phyloP scores from a whole-genome alignment of 2,888 invertebrate genomes.

The Athrips mouffetella region DNA sequence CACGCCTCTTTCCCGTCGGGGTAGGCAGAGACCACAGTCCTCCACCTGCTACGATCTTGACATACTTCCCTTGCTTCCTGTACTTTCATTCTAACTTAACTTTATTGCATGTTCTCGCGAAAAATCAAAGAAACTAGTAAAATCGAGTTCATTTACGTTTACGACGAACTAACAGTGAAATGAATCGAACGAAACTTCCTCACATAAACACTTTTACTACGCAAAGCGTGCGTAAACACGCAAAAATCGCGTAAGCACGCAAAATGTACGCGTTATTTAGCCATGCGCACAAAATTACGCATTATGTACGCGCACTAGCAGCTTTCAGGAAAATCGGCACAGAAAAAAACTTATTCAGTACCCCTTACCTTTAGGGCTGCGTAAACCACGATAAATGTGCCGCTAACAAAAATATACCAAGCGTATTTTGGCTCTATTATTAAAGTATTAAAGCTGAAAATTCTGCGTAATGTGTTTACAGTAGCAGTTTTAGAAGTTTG shows the following conservation, averaged over 20 bases:
- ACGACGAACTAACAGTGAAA: slow-evolving; percentile 1
- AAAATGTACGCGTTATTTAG: slow-evolving; percentile 16
- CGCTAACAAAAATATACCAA: slow-evolving; percentile 7
- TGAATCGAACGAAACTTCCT: not conserved
- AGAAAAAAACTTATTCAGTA: slow-evolving; percentile 45
- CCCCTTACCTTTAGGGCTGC: slow-evolving; percentile 50
- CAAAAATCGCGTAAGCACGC: not conserved
- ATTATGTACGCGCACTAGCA: slow-evolving; percentile 45
- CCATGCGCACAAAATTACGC: slow-evolving; percentile 34
- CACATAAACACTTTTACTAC: not conserved
- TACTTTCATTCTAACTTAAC: too few species aligned
- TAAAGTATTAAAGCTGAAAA: not conserved
- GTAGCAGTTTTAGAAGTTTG: slow-evolving; percentile 30
- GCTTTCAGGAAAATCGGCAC: slow-evolving; percentile 45
- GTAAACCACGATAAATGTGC: slow-evolving; percentile 27
- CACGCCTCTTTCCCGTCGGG: too few species aligned
- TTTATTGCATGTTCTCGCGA: too few species aligned
- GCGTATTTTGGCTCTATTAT: slow-evolving; percentile 20
- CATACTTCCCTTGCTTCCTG: too few species aligned
- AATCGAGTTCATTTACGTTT: not conserved
- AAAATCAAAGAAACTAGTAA: too few species aligned
- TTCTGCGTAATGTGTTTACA: not conserved
- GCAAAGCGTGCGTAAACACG: slow-evolving; percentile 3
- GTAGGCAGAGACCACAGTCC: too few species aligned
- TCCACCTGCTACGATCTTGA: too few species aligned